Base-by-base conservation (phyloP, 2,888 invertebrate genomes). In the Sussaba pulchella region DNA sequence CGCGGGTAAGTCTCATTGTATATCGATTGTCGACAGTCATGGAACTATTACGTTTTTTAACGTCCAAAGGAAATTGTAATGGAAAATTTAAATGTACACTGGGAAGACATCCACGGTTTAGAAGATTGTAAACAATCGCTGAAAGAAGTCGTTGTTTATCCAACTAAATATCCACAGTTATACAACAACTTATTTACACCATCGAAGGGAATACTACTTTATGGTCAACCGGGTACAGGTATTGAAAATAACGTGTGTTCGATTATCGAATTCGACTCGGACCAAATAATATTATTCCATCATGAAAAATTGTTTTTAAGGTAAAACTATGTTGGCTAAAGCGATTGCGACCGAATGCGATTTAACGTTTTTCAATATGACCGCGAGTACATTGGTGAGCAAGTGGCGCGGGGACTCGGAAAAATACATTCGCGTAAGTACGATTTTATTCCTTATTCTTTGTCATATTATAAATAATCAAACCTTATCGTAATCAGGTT, bases 331-430 rank as follows among this genome's bases (percentile, higher is more conserved):
- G 90, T 92, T 99, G 84, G 99, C 98, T 0, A 96, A 96, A 92
- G 97, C 98, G 0, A 95, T 97, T 1, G 98, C 98, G 3, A 94
- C 96, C 0, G 97, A 98, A 92, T 96, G 96, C 82, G 94, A 93
- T 2, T 94, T 95, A 79, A 97, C 97, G 0, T 98, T 99, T 92
- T 98, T 99, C 91, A 98, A 98, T 90, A 95, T 99, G 12, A 96
- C 97, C 1, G 96, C 97, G 79, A 97, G 98, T 87, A 96, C 96
- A 1, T 94, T 99, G 52, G 95, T 98, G n/a, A 98, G 97, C 88
- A 99, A 99, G 92, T 99, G 98, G 98, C 94, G 98, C 36, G 99
- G 99, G 0, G 99, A 99, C 86, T 98, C 98, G 0, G 99, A 99
- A 93, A 98, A 98, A 92, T 95, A 98, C 85, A 94, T 99, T 52